Base-by-base conservation (phyloP, 2,797 vertebrate species). In the Semaprochilodus insignis region DNA sequence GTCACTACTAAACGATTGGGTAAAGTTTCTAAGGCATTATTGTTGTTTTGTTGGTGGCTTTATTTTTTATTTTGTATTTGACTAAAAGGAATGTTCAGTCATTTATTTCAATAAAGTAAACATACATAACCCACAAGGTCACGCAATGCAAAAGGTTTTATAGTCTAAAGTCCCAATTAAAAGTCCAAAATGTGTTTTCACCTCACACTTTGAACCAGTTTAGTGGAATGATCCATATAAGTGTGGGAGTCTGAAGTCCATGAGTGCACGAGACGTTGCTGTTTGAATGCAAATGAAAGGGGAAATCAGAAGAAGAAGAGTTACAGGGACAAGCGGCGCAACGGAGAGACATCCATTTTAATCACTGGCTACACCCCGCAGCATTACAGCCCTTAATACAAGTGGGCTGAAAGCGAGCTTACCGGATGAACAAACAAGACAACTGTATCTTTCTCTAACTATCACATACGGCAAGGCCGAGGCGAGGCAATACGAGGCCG, bases 381-480 rank as follows among this genome's bases (percentile, higher is more conserved):
- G 89, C 91, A 92, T 90, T 85, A 86, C 87, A 87, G 88, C 92
- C 92, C 91, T 13, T 94, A 94, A 94, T 92, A 91, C 92, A 91
- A 92, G 91, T 84, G 55, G 91, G 92, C 91, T 93, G 91, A 88
- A 90, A 89, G 89, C 89, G 88, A 93, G 92, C 92, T 93, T 91
- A 92, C 93, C 88, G 89, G 93, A 91, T 90, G 92, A 92, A 94
- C 92, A 94, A 94, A 94, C 92, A 91, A 91, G 93, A 94, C 93
- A 92, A 94, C 93, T 92, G 91, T 92, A 91, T 94, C 91, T 91
- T 94, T 93, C 91, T 92, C 91, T 91, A 92, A 90, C 92, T 93
- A 93, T 94, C 91, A 92, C 90, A 90, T 90, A 83, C 90, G 90
- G 91, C 89, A 74, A 85, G 87, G 88, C 84, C 90, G 90, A 79